Percentiles rank a stretch among this genome's conserved stretches.
phyloP scores from a whole-genome alignment of 2,113 vertebrate species.

The Platanista minor region DNA sequence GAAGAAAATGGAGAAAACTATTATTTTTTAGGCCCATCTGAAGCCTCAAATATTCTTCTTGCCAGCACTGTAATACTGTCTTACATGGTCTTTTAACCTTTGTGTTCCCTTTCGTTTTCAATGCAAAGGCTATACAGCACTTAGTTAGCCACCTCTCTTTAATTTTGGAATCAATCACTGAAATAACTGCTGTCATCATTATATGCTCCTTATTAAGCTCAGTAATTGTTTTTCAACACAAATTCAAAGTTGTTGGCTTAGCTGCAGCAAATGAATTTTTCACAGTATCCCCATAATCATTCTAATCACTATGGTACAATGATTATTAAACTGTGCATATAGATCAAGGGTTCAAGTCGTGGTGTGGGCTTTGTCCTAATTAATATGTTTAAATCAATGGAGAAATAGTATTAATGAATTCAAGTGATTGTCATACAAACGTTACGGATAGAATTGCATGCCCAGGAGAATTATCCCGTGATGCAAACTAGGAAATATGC shows the following conservation, averaged over 20 bases:
- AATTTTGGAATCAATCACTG: constrained; percentile 82
- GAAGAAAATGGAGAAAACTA: background rate
- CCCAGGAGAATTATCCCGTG: background rate
- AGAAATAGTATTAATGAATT: constrained; percentile 63
- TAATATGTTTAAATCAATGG: constrained; percentile 74
- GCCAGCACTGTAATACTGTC: accelerated
- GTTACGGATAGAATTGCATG: constrained; percentile 23
- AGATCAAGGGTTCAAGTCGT: constrained; percentile 76
- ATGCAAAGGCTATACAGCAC: constrained; percentile 51
- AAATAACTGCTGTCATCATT: constrained; percentile 84
- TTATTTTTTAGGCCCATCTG: accelerated
- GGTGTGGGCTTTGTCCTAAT: constrained; percentile 74
- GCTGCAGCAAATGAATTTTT: constrained; percentile 80
- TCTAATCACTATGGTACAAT: constrained; percentile 77
- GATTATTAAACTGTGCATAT: constrained; percentile 78
- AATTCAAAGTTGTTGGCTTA: constrained; percentile 79
- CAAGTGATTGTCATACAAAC: constrained; percentile 35
- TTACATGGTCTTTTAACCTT: background rate
- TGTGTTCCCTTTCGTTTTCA: constrained; percentile 32
- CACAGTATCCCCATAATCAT: constrained; percentile 76
- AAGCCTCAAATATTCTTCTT: background rate
- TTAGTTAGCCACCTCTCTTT: constrained; percentile 78
- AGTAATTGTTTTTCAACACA: constrained; percentile 85
- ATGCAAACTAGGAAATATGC: background rate
- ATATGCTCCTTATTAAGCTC: constrained; percentile 82